Evolutionary conservation across 2,888 invertebrate genomes (phyloP), one percentile per base, ranked within the genome.

Genomic region (Conus canariensis): DNA sequence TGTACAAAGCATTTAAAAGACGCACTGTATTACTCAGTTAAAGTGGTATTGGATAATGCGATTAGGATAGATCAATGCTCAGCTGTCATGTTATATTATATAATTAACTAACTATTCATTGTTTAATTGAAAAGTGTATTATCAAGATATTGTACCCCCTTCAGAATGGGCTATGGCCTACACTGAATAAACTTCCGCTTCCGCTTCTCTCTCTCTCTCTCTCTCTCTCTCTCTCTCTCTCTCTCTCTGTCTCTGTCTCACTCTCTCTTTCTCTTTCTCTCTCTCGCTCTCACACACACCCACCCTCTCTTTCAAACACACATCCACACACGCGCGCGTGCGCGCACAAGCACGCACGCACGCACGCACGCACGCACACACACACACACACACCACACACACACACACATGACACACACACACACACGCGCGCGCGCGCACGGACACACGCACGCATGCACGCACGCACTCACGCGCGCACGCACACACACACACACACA

Each of bases 191-290:
- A n/a, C n/a, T n/a, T n/a, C n/a, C n/a, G n/a, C n/a, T n/a, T n/a
- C n/a, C n/a, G n/a, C n/a, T n/a, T n/a, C n/a, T n/a, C n/a, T n/a
- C n/a, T n/a, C n/a, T n/a, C n/a, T n/a, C 70, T 70, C 70, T 70
- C 70, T 70, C 70, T 70, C 70, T 70, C 70, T 70, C 70, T 70
- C 70, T 70, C 70, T 70, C 70, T 70, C 16, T 19, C 70, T 70
- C 70, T 19, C 70, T 70, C 70, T 70, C 70, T 70, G 12, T 70
- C 19, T 70, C 22, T 70, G 5, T 70, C 70, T 70, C 70, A 6
- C 70, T 22, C 12, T 60, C 60, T 60, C 60, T 60, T 14, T 60
- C 60, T 60, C 60, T 60, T 14, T 60, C 60, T 60, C 60, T 60
- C 60, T 60, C 60, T 60, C 60, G 8, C 60, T 60, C 60, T 60